phyloP scores from a whole-genome alignment of 2,113 vertebrate genomes.

The Drymodes brunneopygia region DNA sequence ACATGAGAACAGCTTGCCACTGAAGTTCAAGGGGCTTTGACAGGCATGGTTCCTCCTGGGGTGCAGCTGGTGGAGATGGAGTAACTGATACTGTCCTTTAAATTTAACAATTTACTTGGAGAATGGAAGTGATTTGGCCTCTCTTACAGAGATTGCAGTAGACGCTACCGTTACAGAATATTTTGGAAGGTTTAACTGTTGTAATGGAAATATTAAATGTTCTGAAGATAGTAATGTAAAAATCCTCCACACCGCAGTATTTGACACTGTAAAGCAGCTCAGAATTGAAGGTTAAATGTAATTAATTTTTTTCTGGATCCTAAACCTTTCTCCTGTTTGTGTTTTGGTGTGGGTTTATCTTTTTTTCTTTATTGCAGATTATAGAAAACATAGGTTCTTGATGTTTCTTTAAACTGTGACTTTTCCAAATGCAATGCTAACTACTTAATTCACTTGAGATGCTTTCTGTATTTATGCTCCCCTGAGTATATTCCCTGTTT shows the following conservation, averaged over 20 bases:
- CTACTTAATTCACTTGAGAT: not conserved
- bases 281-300: not conserved
- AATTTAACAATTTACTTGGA: not conserved
- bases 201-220: not conserved
- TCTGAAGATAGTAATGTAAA: not conserved
- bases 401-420: not conserved
- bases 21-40: not conserved
- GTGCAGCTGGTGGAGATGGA: not conserved
- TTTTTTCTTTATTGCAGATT: not conserved
- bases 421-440: not conserved
- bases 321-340: not conserved
- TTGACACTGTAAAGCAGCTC: not conserved
- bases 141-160: not conserved
- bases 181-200: not conserved
- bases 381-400: not conserved
- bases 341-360: not conserved
- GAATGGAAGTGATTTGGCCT: not conserved
- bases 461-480: not conserved
- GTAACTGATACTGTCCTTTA: not conserved
- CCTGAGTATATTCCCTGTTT: not conserved
- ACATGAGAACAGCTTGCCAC: not conserved
- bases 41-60: not conserved
- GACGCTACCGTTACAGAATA: not conserved
- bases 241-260: not conserved
- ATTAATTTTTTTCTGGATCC: not conserved